Percentiles rank a stretch among this genome's conserved stretches.
Evolutionary conservation across 2,888 invertebrate genomes (phyloP).

Genomic region (Drosophila subquinaria): DNA sequence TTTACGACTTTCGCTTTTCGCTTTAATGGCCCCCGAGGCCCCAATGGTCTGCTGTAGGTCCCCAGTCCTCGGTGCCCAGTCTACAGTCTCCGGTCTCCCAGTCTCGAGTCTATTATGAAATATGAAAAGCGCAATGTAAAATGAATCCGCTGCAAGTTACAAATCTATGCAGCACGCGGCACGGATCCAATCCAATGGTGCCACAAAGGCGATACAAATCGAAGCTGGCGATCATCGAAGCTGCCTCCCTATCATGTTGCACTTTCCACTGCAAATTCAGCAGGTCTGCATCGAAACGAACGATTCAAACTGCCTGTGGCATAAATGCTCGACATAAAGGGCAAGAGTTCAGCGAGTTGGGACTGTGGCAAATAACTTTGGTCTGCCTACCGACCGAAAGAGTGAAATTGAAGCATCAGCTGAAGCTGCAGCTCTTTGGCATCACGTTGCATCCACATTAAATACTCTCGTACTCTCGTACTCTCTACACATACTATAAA

Average conservation of each 20-base stretch:
- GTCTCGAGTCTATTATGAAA: conserved; percentile 63
- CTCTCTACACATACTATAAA: neutral
- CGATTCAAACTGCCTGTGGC: conserved; percentile 55
- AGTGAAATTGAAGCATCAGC: conserved; percentile 62
- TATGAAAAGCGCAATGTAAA: conserved; percentile 71
- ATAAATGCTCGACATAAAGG: conserved; percentile 78
- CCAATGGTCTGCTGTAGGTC: conserved; percentile 72
- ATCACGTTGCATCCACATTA: conserved; percentile 51
- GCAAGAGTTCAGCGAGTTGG: conserved; percentile 77
- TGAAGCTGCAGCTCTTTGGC: conserved; percentile 39
- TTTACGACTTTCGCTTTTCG: conserved; percentile 79
- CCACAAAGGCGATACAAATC: conserved; percentile 73
- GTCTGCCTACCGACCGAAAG: conserved; percentile 23
- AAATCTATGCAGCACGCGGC: conserved; percentile 76
- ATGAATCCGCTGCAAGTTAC: conserved; percentile 60
- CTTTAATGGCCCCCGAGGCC: conserved; percentile 61
- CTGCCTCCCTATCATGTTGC: conserved; percentile 69
- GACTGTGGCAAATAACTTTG: conserved; percentile 66
- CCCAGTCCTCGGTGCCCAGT: conserved; percentile 4
- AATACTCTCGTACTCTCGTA: neutral
- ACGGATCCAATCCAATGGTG: conserved; percentile 53
- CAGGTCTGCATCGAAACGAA: conserved; percentile 44
- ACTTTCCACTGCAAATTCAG: conserved; percentile 67
- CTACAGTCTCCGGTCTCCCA: neutral
- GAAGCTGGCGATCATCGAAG: conserved; percentile 70